A percentile compares a stretch with the other conserved stretches of the same genome.
phyloP scores from a whole-genome alignment of 53 echinoderm and acorn worm species.

The Glandiceps talaboti region DNA sequence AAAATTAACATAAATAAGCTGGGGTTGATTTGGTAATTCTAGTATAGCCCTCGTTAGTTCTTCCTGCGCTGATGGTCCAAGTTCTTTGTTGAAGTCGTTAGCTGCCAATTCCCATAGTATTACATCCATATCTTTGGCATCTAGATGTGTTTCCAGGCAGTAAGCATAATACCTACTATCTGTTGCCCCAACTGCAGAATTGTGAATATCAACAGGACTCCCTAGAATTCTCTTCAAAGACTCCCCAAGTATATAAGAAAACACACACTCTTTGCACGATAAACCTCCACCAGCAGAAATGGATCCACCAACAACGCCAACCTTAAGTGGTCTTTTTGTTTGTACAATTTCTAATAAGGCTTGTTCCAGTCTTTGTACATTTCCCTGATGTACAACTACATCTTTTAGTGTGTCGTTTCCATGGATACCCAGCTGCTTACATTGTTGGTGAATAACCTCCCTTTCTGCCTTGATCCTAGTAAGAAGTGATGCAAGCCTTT shows the following conservation, averaged over 20 bases:
- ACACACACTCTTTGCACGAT: neutral
- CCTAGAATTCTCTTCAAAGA: neutral
- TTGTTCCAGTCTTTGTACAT: neutral
- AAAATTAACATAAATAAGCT: neutral
- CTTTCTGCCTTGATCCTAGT: neutral
- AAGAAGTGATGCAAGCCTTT: neutral
- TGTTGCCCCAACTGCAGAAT: neutral
- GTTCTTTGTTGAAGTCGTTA: neutral
- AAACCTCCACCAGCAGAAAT: neutral
- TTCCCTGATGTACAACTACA: neutral
- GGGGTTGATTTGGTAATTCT: neutral
- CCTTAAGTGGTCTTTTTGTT: neutral
- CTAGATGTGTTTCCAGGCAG: neutral
- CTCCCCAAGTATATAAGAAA: neutral
- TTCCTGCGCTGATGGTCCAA: neutral
- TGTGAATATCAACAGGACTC: neutral
- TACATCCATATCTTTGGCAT: neutral
- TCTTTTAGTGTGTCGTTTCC: neutral
- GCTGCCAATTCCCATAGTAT: neutral
- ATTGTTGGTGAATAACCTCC: neutral
- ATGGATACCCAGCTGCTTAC: neutral
- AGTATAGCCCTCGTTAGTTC: neutral
- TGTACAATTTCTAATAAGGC: neutral
- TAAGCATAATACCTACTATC: neutral
- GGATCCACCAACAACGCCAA: neutral